These are phyloP conservation scores for Lypha dubia DNA, from an alignment of 2,888 invertebrate genomes.

Conservation along the genomic window DNA sequence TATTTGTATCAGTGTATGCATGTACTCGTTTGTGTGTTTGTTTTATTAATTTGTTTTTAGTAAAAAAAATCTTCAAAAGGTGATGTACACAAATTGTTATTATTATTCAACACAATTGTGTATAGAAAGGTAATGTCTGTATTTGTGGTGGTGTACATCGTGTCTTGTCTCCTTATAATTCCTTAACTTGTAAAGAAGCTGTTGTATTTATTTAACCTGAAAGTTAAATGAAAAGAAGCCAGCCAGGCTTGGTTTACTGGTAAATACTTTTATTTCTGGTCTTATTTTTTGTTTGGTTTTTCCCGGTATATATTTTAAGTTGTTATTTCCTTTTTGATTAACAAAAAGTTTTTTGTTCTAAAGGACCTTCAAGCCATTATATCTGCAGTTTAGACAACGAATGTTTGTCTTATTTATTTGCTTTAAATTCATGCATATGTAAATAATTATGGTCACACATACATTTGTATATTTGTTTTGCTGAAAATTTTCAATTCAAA, in stretches of 20 bases:
- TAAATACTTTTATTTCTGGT: conserved; percentile 27
- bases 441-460: too few species aligned
- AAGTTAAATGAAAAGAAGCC: conserved; percentile 64
- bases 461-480: neutral
- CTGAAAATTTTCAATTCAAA: conserved; percentile 31
- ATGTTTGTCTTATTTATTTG: conserved; percentile 33
- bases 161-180: neutral
- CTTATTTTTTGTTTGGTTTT: neutral
- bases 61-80: conserved; percentile 1
- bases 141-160: neutral
- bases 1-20: neutral
- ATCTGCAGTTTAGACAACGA: conserved; percentile 47
- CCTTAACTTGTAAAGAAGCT: conserved; percentile 26
- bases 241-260: conserved; percentile 5
- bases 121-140: conserved; percentile 5
- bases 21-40: neutral
- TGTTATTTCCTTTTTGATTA: neutral
- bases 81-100: conserved; percentile 3
- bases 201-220: conserved; percentile 57
- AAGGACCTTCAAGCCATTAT: conserved; percentile 43
- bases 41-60: conserved; percentile 13
- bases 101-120: neutral
- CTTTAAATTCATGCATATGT: too few species aligned
- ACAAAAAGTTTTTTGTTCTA: too few species aligned
- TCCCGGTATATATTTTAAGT: conserved; percentile 1